A percentile compares a stretch with the other conserved stretches of the same genome.
Evolutionary conservation across 2,888 invertebrate genomes (phyloP).

Genomic region (Archaeoteleia sp.): DNA sequence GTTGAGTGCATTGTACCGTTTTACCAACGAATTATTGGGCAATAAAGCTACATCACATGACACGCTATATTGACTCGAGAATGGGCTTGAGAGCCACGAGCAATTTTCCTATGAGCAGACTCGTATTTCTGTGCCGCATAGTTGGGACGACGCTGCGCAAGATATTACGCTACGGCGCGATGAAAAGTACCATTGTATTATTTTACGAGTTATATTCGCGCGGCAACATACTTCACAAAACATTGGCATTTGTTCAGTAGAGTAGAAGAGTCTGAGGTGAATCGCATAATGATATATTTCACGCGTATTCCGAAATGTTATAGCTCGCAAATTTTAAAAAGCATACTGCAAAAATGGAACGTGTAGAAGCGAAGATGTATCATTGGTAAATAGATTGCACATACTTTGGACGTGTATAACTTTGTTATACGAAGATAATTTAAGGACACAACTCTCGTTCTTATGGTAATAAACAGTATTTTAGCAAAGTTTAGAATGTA

Average conservation of each 20-base stretch:
- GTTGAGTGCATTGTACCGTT: conserved; percentile 34
- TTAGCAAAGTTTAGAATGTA: too few species aligned
- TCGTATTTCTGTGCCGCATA: conserved; percentile 19
- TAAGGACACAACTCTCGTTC: too few species aligned
- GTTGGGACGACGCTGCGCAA: conserved; percentile 18
- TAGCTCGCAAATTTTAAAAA: too few species aligned
- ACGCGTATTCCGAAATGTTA: too few species aligned
- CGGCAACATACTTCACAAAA: conserved; percentile 30
- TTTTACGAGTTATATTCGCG: conserved; percentile 44
- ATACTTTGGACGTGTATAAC: too few species aligned
- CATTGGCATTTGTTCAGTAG: conserved; percentile 36
- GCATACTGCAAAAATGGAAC: too few species aligned
- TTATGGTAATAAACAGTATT: too few species aligned
- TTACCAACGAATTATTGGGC: conserved; percentile 49
- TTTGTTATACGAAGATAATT: too few species aligned
- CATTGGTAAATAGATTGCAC: too few species aligned
- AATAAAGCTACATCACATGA: conserved; percentile 44
- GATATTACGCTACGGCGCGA: conserved; percentile 30
- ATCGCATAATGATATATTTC: too few species aligned
- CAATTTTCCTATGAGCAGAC: conserved; percentile 24
- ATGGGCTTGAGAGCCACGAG: conserved; percentile 36
- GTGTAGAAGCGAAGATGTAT: too few species aligned
- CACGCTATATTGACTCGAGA: conserved; percentile 31
- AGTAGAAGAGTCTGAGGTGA: neutral
- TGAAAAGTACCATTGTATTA: conserved; percentile 46